phyloP scores from a whole-genome alignment of 2,888 invertebrate genomes.

The Drosophila mulleri region DNA sequence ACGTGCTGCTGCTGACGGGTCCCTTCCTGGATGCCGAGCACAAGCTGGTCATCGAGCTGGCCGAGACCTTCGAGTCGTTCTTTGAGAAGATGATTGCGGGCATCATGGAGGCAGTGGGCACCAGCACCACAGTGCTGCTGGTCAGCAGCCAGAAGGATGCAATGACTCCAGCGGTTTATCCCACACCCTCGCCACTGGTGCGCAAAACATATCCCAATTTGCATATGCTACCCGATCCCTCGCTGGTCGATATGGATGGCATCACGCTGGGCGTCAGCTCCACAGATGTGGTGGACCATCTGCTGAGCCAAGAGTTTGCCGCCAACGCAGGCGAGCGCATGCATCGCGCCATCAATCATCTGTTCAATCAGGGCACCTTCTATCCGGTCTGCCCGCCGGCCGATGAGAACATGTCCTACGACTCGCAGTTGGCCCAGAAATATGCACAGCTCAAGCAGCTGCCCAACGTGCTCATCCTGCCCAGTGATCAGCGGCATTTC shows the following conservation, averaged over 20 bases:
- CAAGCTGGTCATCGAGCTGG: slow-evolving; percentile 87
- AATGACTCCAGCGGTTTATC: slow-evolving; percentile 92
- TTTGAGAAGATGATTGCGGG: slow-evolving; percentile 90
- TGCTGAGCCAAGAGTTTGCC: slow-evolving; percentile 92
- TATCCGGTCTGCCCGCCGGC: slow-evolving; percentile 93
- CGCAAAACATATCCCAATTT: slow-evolving; percentile 88
- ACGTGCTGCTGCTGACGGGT: slow-evolving; percentile 93
- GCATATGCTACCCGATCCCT: slow-evolving; percentile 92
- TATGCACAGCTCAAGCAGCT: slow-evolving; percentile 89
- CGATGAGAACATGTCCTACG: slow-evolving; percentile 87
- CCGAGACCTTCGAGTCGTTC: slow-evolving; percentile 90
- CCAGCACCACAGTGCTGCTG: slow-evolving; percentile 90
- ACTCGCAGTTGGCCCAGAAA: slow-evolving; percentile 90
- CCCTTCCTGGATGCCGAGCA: slow-evolving; percentile 93
- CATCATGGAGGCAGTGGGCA: slow-evolving; percentile 88
- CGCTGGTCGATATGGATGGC: slow-evolving; percentile 91
- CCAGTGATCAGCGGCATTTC: slow-evolving; percentile 94
- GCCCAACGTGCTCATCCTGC: slow-evolving; percentile 93
- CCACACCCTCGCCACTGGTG: slow-evolving; percentile 91
- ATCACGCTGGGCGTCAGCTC: slow-evolving; percentile 92
- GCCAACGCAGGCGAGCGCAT: slow-evolving; percentile 89
- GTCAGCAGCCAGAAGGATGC: slow-evolving; percentile 92
- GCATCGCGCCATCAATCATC: slow-evolving; percentile 90
- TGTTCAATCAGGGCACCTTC: slow-evolving; percentile 91
- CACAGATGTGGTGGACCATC: slow-evolving; percentile 92